Percentiles rank a stretch among this genome's conserved stretches.
These are phyloP conservation scores for Lepas anatifera DNA, from an alignment of 2,888 invertebrate species.

Conservation along the genomic window DNA sequence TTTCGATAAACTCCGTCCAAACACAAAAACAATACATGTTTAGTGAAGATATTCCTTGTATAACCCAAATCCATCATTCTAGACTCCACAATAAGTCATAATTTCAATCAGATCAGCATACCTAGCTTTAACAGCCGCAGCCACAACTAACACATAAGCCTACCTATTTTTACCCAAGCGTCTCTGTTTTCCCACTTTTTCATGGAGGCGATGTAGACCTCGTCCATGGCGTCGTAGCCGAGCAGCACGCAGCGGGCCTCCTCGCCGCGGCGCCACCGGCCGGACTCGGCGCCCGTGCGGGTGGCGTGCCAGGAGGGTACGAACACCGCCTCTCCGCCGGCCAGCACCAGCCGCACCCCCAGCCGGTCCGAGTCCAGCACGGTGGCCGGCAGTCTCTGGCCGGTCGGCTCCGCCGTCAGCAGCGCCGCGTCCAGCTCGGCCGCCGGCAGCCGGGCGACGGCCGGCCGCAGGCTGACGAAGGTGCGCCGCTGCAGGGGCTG, in stretches of 20 bases:
- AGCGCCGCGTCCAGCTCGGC: not conserved
- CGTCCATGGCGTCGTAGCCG: constrained; percentile 2
- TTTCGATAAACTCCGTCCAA: too few relatives aligned
- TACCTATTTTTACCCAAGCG: too few relatives aligned
- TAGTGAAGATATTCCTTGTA: too few relatives aligned
- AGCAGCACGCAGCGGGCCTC: not conserved
- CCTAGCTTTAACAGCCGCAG: too few relatives aligned
- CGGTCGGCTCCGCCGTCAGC: not conserved
- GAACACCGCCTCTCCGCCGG: not conserved
- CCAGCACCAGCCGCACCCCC: not conserved
- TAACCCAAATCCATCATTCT: too few relatives aligned
- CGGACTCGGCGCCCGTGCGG: not conserved
- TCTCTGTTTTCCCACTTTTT: too few relatives aligned
- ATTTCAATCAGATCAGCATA: too few relatives aligned
- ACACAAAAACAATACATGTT: too few relatives aligned
- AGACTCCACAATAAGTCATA: too few relatives aligned
- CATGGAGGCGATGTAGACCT: constrained; percentile 5
- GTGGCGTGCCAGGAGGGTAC: not conserved
- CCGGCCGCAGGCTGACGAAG: not conserved
- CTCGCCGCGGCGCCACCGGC: not conserved
- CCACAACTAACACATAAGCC: too few relatives aligned
- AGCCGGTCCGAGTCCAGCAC: not conserved
- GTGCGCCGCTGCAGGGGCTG: not conserved
- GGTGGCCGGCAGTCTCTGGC: not conserved
- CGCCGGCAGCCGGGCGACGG: not conserved